These are phyloP conservation scores for Thermophis baileyi DNA, from an alignment of 2,113 vertebrate species.

Conservation along the genomic window DNA sequence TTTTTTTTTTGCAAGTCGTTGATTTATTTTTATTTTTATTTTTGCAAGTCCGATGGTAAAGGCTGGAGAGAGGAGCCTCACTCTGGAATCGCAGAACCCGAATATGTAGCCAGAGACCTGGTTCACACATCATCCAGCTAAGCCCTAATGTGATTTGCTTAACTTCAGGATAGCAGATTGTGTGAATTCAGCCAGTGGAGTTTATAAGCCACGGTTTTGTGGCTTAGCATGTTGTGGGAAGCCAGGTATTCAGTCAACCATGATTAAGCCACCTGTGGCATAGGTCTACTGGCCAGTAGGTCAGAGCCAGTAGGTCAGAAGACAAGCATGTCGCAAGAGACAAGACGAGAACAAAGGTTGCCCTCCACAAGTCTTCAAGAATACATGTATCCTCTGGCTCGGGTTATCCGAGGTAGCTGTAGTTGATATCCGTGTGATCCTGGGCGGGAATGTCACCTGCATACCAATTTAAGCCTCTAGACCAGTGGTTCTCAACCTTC, in stretches of 20 bases:
- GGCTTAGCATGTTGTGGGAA: not conserved
- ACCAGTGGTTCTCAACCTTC: not conserved
- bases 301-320: not conserved
- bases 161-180: not conserved
- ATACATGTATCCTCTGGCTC: not conserved
- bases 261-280: not conserved
- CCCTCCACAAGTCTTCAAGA: not conserved
- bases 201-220: not conserved
- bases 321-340: not conserved
- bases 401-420: not conserved
- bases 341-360: not conserved
- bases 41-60: not conserved
- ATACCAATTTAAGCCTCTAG: not conserved
- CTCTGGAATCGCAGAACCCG: not conserved
- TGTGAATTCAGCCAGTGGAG: not conserved
- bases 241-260: not conserved
- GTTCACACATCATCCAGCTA: not conserved
- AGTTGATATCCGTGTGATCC: not conserved
- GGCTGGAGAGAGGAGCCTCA: not conserved
- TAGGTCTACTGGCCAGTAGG: not conserved
- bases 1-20: not conserved
- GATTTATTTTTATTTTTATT: no score
- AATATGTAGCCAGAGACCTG: not conserved
- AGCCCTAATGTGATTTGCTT: not conserved
- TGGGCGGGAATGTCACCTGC: not conserved